Base-by-base conservation (phyloP, 2,797 vertebrate species). In the Macropodus opercularis region DNA sequence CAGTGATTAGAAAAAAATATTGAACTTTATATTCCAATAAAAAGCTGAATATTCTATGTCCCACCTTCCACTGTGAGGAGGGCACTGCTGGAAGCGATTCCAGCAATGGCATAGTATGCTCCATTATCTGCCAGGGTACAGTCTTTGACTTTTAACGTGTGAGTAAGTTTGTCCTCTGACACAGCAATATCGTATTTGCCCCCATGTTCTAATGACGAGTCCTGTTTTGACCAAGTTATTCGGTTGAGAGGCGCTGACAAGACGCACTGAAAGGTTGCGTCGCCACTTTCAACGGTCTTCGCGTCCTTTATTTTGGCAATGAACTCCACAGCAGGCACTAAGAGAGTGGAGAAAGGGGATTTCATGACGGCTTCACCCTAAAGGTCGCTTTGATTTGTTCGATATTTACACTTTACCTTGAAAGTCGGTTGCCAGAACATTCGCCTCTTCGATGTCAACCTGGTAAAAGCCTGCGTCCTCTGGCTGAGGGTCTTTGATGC, bases 381-480 rank as follows among this genome's bases (percentile, higher is more conserved):
- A 57, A 1, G 40, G n/a, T 3, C 10, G 19, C 9, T 55, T 48
- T 38, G n/a, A 29, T 17, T 35, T 19, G 31, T 36, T 8, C 5
- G 14, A 7, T 18, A 27, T 14, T 29, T 32, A 1, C 2, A 17
- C 14, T 64, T 90, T 89, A 95, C 95, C 72, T 23, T 85, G 78
- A 55, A 93, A 85, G 11, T 94, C 91, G 1, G 95, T 95, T 57
- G 94, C 80, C 70, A 97, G 93, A 56, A 97, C 40, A 35, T 92
- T 94, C 2, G 89, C 66, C 0, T 95, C 93, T 41, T 95, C 94
- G 73, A 96, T 93, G 75, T 92, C 91, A 77, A 97, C 84, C 82
- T 96, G 94, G 76, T 97, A 97, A 13, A 96, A 47, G 1, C 95
- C 96, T 3, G 95, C 93, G 13, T 98, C 96, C 46, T 95, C 94